Base-by-base conservation (phyloP, 2,113 vertebrate species). In the Struthio camelus region DNA sequence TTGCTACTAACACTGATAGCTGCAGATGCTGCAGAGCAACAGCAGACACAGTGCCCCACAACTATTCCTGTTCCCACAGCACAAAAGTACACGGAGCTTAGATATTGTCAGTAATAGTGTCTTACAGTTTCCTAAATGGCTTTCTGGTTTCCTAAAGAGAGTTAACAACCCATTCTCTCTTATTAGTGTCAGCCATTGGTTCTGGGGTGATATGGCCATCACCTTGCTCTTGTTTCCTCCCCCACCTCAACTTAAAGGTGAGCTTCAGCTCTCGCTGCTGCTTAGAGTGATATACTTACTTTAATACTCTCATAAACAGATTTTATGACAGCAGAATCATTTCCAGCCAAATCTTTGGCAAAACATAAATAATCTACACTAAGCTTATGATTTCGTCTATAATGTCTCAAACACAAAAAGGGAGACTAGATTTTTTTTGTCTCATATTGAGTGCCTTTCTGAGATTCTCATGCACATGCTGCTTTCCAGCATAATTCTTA, bases 281-380 rank as follows among this genome's bases (percentile, higher is more conserved):
- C 40, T 93, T 62, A 87, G 46, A 88, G 32, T 90, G 72, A 94
- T 96, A 90, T 87, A 94, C 67, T 94, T 89, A 65, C 75, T 94
- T 94, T 86, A 96, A 90, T 78, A 67, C 72, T 84, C 69, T 84
- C 92, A 90, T 95, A 95, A 97, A 96, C 88, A 86, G 82, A 89
- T 94, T 95, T 97, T 95, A 96, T 86, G 51, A 56, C 76, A 75
- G 90, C 22, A 80, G 59, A 96, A 90, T 95, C 18, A 90, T 93
- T 94, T 96, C 93, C 77, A 96, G 83, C 24, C 72, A 92, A 93
- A 95, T 38, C 65, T 90, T 92, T 96, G 93, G 95, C 90, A 87
- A 95, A 96, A 76, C 85, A 90, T 96, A 96, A 97, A 96, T 82
- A 94, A 96, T 93, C 76, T 65, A 79, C 69, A 14, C 72, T 87